phyloP scores from a whole-genome alignment of 2,888 invertebrate genomes.

The Aquatica leii region DNA sequence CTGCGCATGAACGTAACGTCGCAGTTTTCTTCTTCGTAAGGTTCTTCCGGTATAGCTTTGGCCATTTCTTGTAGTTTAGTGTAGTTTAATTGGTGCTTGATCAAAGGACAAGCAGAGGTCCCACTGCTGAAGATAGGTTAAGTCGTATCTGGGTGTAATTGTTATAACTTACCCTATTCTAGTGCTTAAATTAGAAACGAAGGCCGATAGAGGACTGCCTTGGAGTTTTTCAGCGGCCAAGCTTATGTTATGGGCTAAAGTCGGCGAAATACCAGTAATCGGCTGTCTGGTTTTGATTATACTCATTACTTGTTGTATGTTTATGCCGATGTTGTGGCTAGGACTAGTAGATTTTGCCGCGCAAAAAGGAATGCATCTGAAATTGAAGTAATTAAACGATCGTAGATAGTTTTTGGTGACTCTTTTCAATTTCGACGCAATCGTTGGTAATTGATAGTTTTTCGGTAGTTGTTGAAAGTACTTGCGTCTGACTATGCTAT shows the following conservation, averaged over 20 bases:
- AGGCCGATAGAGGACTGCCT: constrained; percentile 50
- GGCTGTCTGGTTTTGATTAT: constrained; percentile 55
- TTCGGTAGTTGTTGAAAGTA: constrained; percentile 35
- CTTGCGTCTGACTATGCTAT: background rate
- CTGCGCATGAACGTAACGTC: background rate
- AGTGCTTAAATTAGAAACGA: constrained; percentile 55
- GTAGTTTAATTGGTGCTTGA: constrained; percentile 52
- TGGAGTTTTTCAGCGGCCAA: constrained; percentile 57
- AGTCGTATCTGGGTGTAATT: background rate
- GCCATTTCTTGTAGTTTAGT: constrained; percentile 58
- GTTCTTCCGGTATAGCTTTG: constrained; percentile 55
- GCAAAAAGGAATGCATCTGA: constrained; percentile 69
- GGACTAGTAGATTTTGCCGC: constrained; percentile 69
- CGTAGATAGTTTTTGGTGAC: constrained; percentile 64
- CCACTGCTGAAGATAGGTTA: constrained; percentile 29
- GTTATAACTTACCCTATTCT: constrained; percentile 37
- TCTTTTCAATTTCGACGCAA: constrained; percentile 73
- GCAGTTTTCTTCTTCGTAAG: constrained; percentile 44
- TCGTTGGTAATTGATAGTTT: constrained; percentile 69
- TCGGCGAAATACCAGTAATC: constrained; percentile 57
- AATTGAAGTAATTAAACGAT: constrained; percentile 59
- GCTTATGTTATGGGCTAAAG: constrained; percentile 59
- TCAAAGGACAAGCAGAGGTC: constrained; percentile 52
- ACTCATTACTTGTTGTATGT: constrained; percentile 67
- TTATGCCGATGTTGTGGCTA: constrained; percentile 71